phyloP scores from a whole-genome alignment of 2,888 invertebrate species.

The Bombyx huttoni region DNA sequence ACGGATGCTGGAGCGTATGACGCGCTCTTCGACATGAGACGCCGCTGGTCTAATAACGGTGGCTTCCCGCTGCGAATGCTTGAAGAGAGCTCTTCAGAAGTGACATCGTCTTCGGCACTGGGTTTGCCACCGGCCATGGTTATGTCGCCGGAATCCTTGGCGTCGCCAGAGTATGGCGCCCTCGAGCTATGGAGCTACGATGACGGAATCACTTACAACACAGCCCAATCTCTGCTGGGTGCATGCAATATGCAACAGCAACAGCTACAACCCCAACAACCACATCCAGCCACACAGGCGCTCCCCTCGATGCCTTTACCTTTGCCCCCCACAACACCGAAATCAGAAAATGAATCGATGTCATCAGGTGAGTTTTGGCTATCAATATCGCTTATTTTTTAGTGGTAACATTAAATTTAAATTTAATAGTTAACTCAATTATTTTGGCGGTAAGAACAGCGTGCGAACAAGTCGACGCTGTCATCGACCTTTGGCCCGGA shows the following conservation, averaged over 20 bases:
- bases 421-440: slow-evolving; percentile 10
- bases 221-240: slow-evolving; percentile 54
- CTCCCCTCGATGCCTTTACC: slow-evolving; percentile 66
- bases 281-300: slow-evolving; percentile 65
- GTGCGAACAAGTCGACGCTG: slow-evolving; percentile 32
- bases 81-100: slow-evolving; percentile 82
- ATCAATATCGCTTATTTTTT: slow-evolving; percentile 1
- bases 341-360: slow-evolving; percentile 69
- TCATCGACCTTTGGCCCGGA: slow-evolving; percentile 71
- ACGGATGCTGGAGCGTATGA: slow-evolving; percentile 55
- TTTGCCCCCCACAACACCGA: slow-evolving; percentile 65
- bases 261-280: slow-evolving; percentile 59
- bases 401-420: slow-evolving; percentile 2
- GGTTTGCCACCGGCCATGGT: slow-evolving; percentile 81
- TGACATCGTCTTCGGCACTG: slow-evolving; percentile 82
- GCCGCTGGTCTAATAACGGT: slow-evolving; percentile 84
- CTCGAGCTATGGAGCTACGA: slow-evolving; percentile 87
- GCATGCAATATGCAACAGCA: slow-evolving; percentile 68
- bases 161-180: slow-evolving; percentile 83
- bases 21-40: slow-evolving; percentile 77
- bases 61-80: slow-evolving; percentile 78
- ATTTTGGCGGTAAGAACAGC: slow-evolving; percentile 47
- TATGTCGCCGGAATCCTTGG: slow-evolving; percentile 83
- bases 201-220: slow-evolving; percentile 60
- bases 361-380: slow-evolving; percentile 55